A percentile compares a stretch with the other conserved stretches of the same genome.
phyloP scores from a whole-genome alignment of 2,888 invertebrate genomes.

The Cacoxenus indagator region DNA sequence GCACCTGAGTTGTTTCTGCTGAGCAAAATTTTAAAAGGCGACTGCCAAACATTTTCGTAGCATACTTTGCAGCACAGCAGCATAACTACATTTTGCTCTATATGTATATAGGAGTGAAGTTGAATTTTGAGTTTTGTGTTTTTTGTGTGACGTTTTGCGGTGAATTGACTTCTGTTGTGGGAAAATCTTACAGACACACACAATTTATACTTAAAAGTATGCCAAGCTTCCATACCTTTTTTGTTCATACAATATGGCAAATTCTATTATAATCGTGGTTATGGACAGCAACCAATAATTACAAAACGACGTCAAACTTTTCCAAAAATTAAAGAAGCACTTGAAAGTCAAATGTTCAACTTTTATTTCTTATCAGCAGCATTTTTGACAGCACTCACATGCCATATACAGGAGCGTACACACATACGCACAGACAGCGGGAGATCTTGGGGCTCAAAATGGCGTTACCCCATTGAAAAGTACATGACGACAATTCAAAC shows the following conservation, averaged over 20 bases:
- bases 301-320: not conserved
- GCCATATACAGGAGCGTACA: not conserved
- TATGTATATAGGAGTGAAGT: not conserved
- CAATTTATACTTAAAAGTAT: no score
- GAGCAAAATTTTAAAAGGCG: not conserved
- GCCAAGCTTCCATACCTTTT: no score
- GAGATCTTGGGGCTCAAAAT: not conserved
- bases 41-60: not conserved
- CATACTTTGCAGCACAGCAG: not conserved
- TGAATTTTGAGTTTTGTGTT: not conserved
- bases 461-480: not conserved
- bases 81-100: not conserved
- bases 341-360: conserved; percentile 5
- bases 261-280: no score
- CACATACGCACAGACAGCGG: not conserved
- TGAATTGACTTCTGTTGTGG: no score
- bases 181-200: no score
- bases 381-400: not conserved
- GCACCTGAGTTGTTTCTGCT: not conserved
- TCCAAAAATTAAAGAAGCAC: not conserved
- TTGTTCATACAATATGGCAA: no score
- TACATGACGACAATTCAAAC: not conserved
- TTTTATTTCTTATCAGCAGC: conserved; percentile 10
- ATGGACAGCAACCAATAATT: no score
- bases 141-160: no score